Conservation (phyloP, 2,888 invertebrate genomes). For the Microctonus brassicae region DNA sequence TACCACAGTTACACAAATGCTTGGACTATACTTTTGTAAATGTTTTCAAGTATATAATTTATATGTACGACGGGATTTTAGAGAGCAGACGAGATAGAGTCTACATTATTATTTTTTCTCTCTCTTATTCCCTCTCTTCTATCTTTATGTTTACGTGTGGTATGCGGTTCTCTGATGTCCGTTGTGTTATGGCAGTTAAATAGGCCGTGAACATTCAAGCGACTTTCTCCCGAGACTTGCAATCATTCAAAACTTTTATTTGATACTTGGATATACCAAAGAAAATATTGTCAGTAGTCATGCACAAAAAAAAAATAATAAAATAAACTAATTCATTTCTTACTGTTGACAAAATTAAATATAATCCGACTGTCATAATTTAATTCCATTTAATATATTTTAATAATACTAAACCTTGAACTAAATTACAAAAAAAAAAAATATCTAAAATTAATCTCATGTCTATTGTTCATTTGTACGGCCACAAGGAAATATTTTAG, state of each 20-base stretch:
- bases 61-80: not conserved
- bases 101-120: constrained; percentile 28
- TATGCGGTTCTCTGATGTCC: constrained; percentile 27
- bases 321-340: not conserved
- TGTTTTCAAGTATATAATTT: not conserved
- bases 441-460: not conserved
- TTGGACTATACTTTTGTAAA: not conserved
- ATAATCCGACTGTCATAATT: not conserved
- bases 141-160: constrained; percentile 20
- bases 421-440: not conserved
- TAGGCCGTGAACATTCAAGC: constrained; percentile 62
- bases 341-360: not conserved
- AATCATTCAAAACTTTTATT: constrained; percentile 46
- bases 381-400: not conserved
- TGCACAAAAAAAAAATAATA: not conserved
- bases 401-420: not conserved
- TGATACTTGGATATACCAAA: not conserved
- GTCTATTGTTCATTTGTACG: not conserved
- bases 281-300: not conserved
- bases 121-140: constrained; percentile 22
- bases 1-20: not conserved
- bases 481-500: not conserved
- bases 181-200: constrained; percentile 52
- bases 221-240: constrained; percentile 59
- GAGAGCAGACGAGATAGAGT: constrained; percentile 39